These are phyloP conservation scores for Sinocyclocheilus rhinocerous DNA, from an alignment of 2,113 vertebrate species.

Conservation along the genomic window DNA sequence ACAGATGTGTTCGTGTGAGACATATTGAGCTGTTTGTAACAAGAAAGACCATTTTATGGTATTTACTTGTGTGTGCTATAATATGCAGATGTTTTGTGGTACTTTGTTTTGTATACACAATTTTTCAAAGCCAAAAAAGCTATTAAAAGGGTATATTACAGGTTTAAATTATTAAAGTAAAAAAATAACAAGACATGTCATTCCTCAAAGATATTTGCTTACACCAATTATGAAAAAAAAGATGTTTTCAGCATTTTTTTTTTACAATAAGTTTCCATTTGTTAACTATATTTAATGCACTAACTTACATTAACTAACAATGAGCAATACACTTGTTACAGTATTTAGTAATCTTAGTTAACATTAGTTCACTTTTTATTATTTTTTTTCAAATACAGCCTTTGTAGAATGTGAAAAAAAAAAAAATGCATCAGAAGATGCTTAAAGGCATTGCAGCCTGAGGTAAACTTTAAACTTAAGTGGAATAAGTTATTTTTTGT, in stretches of 20 bases:
- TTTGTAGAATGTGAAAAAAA: background rate
- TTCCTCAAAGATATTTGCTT: background rate
- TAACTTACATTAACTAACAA: no score
- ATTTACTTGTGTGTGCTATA: background rate
- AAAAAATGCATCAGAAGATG: background rate
- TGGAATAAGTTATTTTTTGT: no score
- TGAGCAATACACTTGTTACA: no score
- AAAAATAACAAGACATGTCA: no score
- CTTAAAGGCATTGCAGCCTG: background rate
- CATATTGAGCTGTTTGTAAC: slow-evolving; percentile 25
- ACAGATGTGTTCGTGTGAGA: slow-evolving; percentile 40
- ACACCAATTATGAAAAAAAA: no score
- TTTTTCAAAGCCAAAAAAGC: background rate
- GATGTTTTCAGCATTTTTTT: no score
- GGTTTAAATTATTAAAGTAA: background rate
- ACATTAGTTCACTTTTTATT: no score
- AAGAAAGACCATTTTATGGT: slow-evolving; percentile 22
- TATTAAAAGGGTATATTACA: background rate
- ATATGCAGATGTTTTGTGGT: slow-evolving; percentile 21
- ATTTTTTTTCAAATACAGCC: no score
- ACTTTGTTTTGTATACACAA: background rate
- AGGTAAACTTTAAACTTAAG: no score
- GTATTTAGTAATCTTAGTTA: no score
- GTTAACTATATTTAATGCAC: no score
- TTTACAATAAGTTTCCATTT: no score